Conservation (phyloP, 2,113 vertebrate species). For the Gracilinanus agilis region DNA sequence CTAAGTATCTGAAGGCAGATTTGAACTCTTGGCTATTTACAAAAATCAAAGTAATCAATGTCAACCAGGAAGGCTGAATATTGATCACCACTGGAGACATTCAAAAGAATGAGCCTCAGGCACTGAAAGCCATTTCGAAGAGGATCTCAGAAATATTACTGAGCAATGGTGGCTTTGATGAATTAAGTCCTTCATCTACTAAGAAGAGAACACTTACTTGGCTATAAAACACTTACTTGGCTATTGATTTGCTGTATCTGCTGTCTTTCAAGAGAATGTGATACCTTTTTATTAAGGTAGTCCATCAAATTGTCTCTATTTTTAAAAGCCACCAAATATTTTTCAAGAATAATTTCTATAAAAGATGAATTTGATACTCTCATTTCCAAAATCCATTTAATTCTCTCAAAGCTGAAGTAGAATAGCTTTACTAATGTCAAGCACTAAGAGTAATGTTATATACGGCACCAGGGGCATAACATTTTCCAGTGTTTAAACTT, state of each 20-base stretch:
- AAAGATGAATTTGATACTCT: constrained; percentile 11
- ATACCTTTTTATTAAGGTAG: constrained; percentile 13
- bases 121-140: not conserved
- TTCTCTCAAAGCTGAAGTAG: constrained; percentile 16
- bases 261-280: not conserved
- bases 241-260: not conserved
- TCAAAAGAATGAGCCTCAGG: not conserved
- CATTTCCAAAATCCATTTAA: not conserved
- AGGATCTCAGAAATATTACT: not conserved
- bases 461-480: not conserved
- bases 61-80: not conserved
- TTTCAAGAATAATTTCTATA: not conserved
- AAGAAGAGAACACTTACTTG: not conserved
- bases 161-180: not conserved
- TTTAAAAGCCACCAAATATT: constrained; percentile 11
- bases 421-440: not conserved
- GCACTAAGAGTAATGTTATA: not conserved
- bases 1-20: too few species aligned
- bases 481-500: not conserved
- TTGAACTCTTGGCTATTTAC: constrained; percentile 1
- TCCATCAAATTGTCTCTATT: constrained; percentile 22
- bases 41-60: constrained; percentile 33
- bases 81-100: not conserved
- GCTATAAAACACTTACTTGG: not conserved
- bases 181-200: not conserved